phyloP scores from a whole-genome alignment of 1,140 invertebrate species.

The Ladona fulva region DNA sequence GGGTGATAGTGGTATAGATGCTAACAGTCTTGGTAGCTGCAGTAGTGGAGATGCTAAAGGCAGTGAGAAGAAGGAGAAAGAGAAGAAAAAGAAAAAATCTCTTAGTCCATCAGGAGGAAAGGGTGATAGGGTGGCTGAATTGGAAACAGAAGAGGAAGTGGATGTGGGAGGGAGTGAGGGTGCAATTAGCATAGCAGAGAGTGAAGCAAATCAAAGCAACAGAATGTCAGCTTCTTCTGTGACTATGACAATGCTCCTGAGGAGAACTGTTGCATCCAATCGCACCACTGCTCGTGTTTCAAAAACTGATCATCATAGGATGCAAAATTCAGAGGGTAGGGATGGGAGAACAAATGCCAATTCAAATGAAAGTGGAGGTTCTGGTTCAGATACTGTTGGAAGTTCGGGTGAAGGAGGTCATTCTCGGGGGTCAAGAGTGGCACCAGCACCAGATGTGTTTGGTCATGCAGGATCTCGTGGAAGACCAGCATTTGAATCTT shows the following conservation, averaged over 20 bases:
- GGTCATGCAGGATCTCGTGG: conserved; percentile 26
- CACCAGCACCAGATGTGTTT: not conserved
- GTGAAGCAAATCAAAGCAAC: conserved; percentile 14
- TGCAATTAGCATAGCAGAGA: not conserved
- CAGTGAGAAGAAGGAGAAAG: conserved; percentile 57
- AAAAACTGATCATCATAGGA: not conserved
- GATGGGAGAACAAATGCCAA: not conserved
- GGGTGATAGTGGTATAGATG: conserved; percentile 78
- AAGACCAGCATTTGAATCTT: conserved; percentile 46
- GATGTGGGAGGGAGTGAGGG: conserved; percentile 21
- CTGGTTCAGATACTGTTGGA: not conserved
- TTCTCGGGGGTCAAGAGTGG: not conserved
- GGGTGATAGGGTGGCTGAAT: conserved; percentile 20
- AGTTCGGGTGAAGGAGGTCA: not conserved
- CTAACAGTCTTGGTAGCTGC: conserved; percentile 74
- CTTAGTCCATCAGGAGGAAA: not conserved
- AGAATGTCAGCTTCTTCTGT: conserved; percentile 18
- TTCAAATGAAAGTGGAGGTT: not conserved
- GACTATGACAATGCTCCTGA: conserved; percentile 14
- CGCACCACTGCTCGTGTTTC: conserved; percentile 1
- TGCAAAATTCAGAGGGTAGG: not conserved
- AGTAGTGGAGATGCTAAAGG: conserved; percentile 64
- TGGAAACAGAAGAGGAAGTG: conserved; percentile 21
- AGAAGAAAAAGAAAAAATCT: conserved; percentile 63
- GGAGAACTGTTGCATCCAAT: conserved; percentile 29